Evolutionary conservation across 2,888 invertebrate genomes (phyloP), one percentile per base, ranked within the genome.

Genomic region (Acleris emargana): DNA sequence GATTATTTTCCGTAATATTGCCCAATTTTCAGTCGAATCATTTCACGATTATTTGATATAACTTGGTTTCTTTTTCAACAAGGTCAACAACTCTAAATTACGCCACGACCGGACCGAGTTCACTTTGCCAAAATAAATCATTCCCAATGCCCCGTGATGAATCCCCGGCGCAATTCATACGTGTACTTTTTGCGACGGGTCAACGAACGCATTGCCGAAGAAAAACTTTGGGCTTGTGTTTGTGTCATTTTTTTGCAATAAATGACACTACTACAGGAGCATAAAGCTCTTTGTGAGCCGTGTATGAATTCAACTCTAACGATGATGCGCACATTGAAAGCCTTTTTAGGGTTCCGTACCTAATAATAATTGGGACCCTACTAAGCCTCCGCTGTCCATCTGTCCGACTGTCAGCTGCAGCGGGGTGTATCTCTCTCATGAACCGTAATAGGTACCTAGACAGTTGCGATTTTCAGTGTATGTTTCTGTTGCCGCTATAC

Each of bases 41-140:
- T 18, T 17, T 9, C 1, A 49, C 6, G 3, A 49, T 18, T n/a
- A n/a, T 18, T 42, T 42, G n/a, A 43, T n/a, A 5, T 13, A 9
- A n/a, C 5, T 38, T 42, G 1, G 3, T 13, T 42, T 16, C 1
- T 42, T 42, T 13, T 42, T 42, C 13, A 42, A 16, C 42, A 2
- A 42, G 45, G n/a, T 45, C 45, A 45, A 45, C 7, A 16, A 6
- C 16, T 45, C 7, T n/a, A 45, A 7, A 45, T 45, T 45, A 45
- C 38, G 16, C 45, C 45, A 17, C n/a, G 25, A 57, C 43, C 43
- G 49, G 51, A 11, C 20, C 57, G 52, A 64, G 64, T 60, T 60
- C 64, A 51, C 59, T 50, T 60, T 32, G 32, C 49, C 50, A 63
- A 51, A 55, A 64, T 64, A 60, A 64, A 64, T 64, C 64, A 55